phyloP scores from a whole-genome alignment of 2,113 vertebrate genomes.

The Mormyrus iriodes region DNA sequence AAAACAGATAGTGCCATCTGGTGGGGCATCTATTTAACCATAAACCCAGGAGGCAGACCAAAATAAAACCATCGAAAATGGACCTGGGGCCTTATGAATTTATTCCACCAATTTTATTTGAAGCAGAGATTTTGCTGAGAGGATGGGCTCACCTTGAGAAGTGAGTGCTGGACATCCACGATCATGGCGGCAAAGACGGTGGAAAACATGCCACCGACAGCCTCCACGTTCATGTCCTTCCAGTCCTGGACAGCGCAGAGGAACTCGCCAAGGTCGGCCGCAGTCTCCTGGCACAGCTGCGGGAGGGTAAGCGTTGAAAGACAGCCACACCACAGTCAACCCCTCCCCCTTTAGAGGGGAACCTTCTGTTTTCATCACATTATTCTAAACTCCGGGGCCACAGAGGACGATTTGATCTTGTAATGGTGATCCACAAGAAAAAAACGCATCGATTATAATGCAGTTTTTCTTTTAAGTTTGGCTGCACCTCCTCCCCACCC shows the following conservation, averaged over 20 bases:
- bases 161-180: constrained; percentile 67
- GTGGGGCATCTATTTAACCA: neutral
- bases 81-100: neutral
- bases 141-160: constrained; percentile 69
- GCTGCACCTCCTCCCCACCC: neutral
- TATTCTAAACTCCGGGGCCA: neutral
- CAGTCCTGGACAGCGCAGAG: constrained; percentile 62
- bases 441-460: neutral
- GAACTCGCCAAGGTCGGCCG: constrained; percentile 68
- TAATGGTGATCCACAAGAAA: too few relatives aligned
- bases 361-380: neutral
- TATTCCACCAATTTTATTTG: neutral
- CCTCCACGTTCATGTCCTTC: constrained; percentile 38
- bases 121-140: neutral
- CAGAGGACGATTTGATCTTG: neutral
- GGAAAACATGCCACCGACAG: constrained; percentile 69
- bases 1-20: neutral
- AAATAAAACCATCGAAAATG: neutral
- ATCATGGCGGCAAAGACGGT: constrained; percentile 73
- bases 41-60: neutral
- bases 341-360: neutral
- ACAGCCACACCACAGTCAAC: neutral
- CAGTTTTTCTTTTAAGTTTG: neutral
- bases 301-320: neutral
- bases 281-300: constrained; percentile 69